Conservation (phyloP, 2,113 vertebrate genomes). For the Speoplatyrhinus poulsoni region DNA sequence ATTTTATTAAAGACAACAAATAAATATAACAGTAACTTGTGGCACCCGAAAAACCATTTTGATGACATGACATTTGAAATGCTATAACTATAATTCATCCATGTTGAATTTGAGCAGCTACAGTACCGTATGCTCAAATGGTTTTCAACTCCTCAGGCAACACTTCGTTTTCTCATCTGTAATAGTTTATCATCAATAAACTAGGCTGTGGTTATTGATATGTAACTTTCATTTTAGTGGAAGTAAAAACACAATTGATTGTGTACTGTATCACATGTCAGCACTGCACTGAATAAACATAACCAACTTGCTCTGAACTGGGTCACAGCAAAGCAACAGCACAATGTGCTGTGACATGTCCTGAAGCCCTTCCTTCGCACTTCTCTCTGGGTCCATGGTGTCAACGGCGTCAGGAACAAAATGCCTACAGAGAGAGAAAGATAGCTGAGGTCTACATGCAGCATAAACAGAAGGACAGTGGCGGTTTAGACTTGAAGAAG, state of each 20-base stretch:
- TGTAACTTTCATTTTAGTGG: background rate
- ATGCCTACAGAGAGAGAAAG: slow-evolving; percentile 56
- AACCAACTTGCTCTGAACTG: slow-evolving; percentile 65
- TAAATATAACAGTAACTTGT: too few species aligned
- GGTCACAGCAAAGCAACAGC: slow-evolving; percentile 79
- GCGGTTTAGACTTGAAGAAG: slow-evolving; percentile 43
- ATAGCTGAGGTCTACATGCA: slow-evolving; percentile 34
- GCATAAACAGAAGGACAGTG: slow-evolving; percentile 28
- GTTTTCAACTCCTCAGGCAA: background rate
- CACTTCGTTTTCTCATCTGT: background rate
- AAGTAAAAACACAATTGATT: background rate
- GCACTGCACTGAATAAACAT: slow-evolving; percentile 9
- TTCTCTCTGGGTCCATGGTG: slow-evolving; percentile 86
- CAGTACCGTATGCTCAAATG: background rate
- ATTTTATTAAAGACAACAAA: too few species aligned
- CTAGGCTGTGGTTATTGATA: background rate
- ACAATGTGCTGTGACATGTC: slow-evolving; percentile 91
- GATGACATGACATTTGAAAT: too few species aligned
- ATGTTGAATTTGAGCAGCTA: background rate
- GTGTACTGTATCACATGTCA: background rate
- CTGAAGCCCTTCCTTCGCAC: slow-evolving; percentile 92
- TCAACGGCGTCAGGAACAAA: slow-evolving; percentile 86
- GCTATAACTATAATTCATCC: background rate
- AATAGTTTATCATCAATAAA: background rate
- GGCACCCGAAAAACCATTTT: too few species aligned